Evolutionary conservation across 2,797 vertebrate genomes (phyloP).

Genomic region (Sciurus carolinensis): DNA sequence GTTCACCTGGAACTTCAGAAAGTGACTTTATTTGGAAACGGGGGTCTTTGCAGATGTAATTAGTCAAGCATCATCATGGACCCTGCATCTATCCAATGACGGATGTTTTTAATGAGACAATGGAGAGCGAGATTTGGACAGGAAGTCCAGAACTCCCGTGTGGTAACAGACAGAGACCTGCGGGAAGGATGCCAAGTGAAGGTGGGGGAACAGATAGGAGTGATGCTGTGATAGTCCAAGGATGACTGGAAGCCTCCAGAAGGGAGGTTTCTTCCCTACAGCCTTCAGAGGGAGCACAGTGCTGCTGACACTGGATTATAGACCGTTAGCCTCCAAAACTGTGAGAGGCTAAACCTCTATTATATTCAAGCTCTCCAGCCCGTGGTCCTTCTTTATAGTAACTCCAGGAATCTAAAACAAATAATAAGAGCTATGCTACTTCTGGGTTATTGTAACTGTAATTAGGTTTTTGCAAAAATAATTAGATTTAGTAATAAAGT

Average conservation of each 20-base stretch:
- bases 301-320: background rate
- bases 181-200: background rate
- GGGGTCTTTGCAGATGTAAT: background rate
- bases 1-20: background rate
- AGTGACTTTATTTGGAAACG: slow-evolving; percentile 20
- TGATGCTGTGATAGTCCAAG: background rate
- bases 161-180: background rate
- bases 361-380: background rate
- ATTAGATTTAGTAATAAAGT: slow-evolving; percentile 9
- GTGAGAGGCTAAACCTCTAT: background rate
- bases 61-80: background rate
- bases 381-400: background rate
- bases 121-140: background rate
- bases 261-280: background rate
- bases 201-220: background rate
- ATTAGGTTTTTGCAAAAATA: slow-evolving; percentile 36
- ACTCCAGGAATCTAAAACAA: background rate
- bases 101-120: background rate
- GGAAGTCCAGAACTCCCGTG: background rate
- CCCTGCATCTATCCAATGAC: background rate
- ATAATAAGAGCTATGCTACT: background rate
- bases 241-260: background rate
- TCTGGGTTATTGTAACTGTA: background rate
- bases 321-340: background rate
- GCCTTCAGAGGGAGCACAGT: background rate